Evolutionary conservation across 64 coral and sea anemone species (phyloP), one percentile per base, ranked within the genome.

Genomic region (Montipora sp.): DNA sequence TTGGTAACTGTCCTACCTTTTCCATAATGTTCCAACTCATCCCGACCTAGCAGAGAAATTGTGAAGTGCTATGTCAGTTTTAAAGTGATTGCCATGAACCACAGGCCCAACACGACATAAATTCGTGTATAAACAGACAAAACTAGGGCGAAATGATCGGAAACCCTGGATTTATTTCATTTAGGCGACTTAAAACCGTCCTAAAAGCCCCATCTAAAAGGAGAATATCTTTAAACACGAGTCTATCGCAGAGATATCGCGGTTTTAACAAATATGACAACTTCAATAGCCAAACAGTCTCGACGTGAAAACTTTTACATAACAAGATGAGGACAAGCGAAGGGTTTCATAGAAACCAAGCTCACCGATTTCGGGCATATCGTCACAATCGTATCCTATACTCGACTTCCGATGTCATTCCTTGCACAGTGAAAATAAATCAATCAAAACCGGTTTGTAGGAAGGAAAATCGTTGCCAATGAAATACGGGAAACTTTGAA

Each of bases 311-410:
- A 49, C 8, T 72, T 8, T 50, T 23, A 49, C 46, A 47, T 5
- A 48, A 84, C 44, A 70, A 50, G 47, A 20, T 23, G 68, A 69
- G 10, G 12, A 9, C 27, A 22, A 72, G 61, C 44, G 5, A 67
- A 12, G 46, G 16, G 65, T 50, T 50, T 3, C 22, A 15, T 18
- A 10, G 48, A 8, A 49, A 85, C 19, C 43, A 22, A 65, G 61
- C 82, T 85, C 82, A 85, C 82, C 82, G 82, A 85, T 85, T 85
- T 85, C 82, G 82, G 82, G 82, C 82, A 85, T 85, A 85, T 70
- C 82, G 82, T 85, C 82, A 85, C 70, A 59, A 85, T 48, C 18
- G 19, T 48, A 16, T 48, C 60, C 82, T 15, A 47, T 71, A 22
- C 60, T 11, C 65, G 16, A 85, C 65, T 70, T 85, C 82, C 65